phyloP scores from a whole-genome alignment of 1,140 invertebrate species.

The Zaprionus inermis region DNA sequence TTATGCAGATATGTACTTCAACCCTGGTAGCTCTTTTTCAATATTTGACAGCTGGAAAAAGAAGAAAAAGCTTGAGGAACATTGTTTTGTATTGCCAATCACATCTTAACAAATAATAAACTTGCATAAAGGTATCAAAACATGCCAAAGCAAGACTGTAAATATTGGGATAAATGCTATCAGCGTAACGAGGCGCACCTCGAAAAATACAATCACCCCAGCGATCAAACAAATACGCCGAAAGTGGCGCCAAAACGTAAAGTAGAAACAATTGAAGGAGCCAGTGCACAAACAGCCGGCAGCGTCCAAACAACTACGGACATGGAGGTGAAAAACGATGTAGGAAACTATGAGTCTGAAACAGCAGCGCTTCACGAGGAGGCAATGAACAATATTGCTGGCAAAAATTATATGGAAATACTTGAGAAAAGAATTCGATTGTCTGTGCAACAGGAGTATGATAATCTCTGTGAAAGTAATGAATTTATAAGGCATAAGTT shows the following conservation, averaged over 20 bases:
- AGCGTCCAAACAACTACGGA: conserved; percentile 25
- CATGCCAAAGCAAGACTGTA: conserved; percentile 86
- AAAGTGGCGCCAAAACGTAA: conserved; percentile 75
- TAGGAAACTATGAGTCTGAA: conserved; percentile 57
- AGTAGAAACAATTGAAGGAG: conserved; percentile 10
- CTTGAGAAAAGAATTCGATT: conserved; percentile 76
- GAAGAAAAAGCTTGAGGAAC: conserved; percentile 22
- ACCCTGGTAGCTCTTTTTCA: background rate
- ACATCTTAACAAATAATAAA: background rate
- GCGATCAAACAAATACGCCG: conserved; percentile 27
- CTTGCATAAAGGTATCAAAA: conserved; percentile 15
- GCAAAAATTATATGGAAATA: conserved; percentile 78
- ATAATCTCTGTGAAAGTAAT: conserved; percentile 71
- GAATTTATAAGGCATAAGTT: conserved; percentile 90
- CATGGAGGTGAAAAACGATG: conserved; percentile 24
- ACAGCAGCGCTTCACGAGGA: conserved; percentile 68
- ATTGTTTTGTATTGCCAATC: conserved; percentile 14
- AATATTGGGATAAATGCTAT: conserved; percentile 93
- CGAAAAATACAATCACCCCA: conserved; percentile 91
- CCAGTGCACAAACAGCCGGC: conserved; percentile 28
- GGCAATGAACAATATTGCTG: conserved; percentile 69
- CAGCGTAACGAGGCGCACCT: conserved; percentile 92
- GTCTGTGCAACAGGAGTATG: conserved; percentile 75
- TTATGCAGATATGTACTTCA: background rate
- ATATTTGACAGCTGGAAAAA: conserved; percentile 13